Base-by-base conservation (phyloP, 2,797 vertebrate species). In the Taenioides sp. region DNA sequence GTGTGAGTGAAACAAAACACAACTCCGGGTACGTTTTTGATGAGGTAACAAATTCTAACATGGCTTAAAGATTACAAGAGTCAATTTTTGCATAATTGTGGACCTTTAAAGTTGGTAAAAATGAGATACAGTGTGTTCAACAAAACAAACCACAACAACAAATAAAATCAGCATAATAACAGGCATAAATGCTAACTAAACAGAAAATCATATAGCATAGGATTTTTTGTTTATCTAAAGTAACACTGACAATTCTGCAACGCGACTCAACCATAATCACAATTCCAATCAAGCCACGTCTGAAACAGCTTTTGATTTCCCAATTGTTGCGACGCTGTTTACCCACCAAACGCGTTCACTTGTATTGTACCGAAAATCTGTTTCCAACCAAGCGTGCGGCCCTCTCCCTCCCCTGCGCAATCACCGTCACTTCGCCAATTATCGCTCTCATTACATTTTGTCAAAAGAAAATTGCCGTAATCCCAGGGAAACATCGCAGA, bases 391-490 rank as follows among this genome's bases (percentile, higher is more conserved):
- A 65, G 64, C 64, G 23, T 28, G 18, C 25, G 63, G 22, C 25
- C 14, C 5, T 1, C n/a, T 23, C 22, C 23, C 27, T 18, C 65
- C 49, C 28, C 34, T 1, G 27, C 23, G 23, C 20, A 65, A 65
- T 63, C 59, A 70, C 5, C 60, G 62, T 37, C 27, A 54, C 23
- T 62, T 72, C 70, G 75, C 52, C 68, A 66, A 78, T 80, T 65
- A 75, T 20, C 61, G 20, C 52, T 47, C 63, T 80, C 64, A 77
- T 74, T 67, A 60, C 6, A 57, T 70, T 78, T 73, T 43, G 67
- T 59, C 67, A 59, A 37, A 69, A 55, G 61, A n/a, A 80, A 70
- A 47, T 27, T 62, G 23, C 43, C 43, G 18, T 70, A 76, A 76
- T 73, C 75, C 70, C 69, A 43, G 25, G 34, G 66, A 5, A 67